Base-by-base conservation (phyloP, 2,888 invertebrate genomes). In the Agonopterix heracliana region DNA sequence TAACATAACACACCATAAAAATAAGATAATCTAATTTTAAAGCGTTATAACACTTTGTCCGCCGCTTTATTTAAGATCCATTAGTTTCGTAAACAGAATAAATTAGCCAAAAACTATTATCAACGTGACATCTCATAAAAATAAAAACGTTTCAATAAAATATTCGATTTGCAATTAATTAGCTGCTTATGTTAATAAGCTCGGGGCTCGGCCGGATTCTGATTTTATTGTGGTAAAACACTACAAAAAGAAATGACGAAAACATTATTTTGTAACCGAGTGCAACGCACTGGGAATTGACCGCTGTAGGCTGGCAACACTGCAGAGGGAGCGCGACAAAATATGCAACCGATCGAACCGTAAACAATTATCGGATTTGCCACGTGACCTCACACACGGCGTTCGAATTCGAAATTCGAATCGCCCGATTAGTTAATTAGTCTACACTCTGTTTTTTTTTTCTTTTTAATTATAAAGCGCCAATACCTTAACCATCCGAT, bases 181-280 rank as follows among this genome's bases (percentile, higher is more conserved):
- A 78, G 70, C 74, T 73, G 68, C 76, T 78, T 81, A 84, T 76
- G 77, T 68, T 79, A 81, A 84, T 78, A 75, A 66, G 71, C 73
- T 71, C 69, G 66, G 68, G 73, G 12, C 67, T 66, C 64, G 68
- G 61, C 54, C 66, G 66, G 70, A 76, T 75, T 71, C 68, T 64
- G 66, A 71, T 78, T 78, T 80, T 75, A 80, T 78, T 78, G 76
- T 79, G 69, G 64, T 69, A 75, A 81, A 78, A 78, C 66, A 66
- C 26, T 52, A 69, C 66, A 81, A 83, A 79, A 80, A 75, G 65
- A 67, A 56, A 67, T 79, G 78, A 77, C 75, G 75, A 75, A 73
- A 69, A 73, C 68, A 74, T 76, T 82, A 80, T 84, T 81, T 82
- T 74, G 81, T 81, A 78, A 79, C 75, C 46, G 78, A 78, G 84